These are phyloP conservation scores for Euzetes globulus DNA, from an alignment of 2,888 invertebrate genomes.

Conservation along the genomic window DNA sequence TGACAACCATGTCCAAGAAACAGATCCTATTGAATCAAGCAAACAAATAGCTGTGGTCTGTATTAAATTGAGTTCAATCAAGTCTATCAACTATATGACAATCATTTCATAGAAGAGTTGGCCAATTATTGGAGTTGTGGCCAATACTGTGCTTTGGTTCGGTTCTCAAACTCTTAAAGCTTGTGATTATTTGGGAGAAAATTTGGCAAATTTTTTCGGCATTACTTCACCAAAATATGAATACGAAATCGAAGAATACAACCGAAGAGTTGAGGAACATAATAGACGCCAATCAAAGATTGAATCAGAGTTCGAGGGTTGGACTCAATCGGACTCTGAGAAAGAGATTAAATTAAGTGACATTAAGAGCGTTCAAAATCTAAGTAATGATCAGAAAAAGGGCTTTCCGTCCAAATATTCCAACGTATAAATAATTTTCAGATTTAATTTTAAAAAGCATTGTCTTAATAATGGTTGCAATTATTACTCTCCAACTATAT, in stretches of 20 bases:
- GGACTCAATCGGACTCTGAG: constrained; percentile 2
- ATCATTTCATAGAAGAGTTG: neutral
- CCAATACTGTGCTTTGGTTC: constrained; percentile 1
- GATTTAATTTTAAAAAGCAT: no score
- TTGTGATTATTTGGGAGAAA: constrained; percentile 58
- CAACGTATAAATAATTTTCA: no score
- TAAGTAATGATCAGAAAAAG: no score
- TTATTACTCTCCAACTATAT: no score
- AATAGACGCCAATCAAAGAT: constrained; percentile 42
- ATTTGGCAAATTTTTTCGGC: constrained; percentile 69
- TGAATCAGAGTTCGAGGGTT: constrained; percentile 42
- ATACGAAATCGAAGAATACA: constrained; percentile 72
- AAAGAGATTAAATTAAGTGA: neutral
- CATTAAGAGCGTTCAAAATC: no score
- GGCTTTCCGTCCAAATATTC: no score
- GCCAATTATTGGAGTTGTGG: neutral
- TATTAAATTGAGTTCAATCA: neutral
- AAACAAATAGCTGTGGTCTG: neutral
- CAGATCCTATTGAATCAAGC: neutral
- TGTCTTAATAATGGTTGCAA: no score
- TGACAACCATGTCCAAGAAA: neutral
- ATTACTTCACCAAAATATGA: constrained; percentile 84
- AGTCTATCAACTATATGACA: neutral
- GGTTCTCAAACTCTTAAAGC: neutral
- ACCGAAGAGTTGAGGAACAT: constrained; percentile 58